These are phyloP conservation scores for Lanistes nyassanus DNA, from an alignment of 1,140 invertebrate species.

Conservation along the genomic window DNA sequence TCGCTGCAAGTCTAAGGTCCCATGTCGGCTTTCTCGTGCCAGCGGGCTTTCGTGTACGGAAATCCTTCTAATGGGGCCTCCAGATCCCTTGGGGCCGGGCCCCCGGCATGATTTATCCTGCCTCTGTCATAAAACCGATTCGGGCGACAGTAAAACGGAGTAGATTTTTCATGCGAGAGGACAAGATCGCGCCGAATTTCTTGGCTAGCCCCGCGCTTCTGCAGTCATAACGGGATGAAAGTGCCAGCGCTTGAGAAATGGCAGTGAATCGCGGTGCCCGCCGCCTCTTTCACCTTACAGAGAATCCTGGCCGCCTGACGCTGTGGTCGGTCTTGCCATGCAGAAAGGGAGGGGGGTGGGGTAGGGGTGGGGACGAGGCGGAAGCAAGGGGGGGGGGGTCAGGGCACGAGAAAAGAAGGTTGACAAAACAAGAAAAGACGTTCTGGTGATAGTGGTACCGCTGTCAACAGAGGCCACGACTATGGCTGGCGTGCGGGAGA, in stretches of 20 bases:
- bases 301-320: too few species aligned
- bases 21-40: slow-evolving; percentile 13
- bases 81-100: not conserved
- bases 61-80: slow-evolving; percentile 20
- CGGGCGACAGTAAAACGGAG: slow-evolving; percentile 22
- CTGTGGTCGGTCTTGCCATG: too few species aligned
- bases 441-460: too few species aligned
- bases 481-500: too few species aligned
- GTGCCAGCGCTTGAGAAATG: slow-evolving; percentile 7
- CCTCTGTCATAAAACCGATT: slow-evolving; percentile 27
- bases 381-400: too few species aligned
- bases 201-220: not conserved
- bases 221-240: slow-evolving; percentile 20
- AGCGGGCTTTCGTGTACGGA: slow-evolving; percentile 17
- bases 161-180: slow-evolving; percentile 18
- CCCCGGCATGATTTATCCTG: slow-evolving; percentile 22
- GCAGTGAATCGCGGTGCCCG: not conserved
- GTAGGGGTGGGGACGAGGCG: too few species aligned
- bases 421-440: too few species aligned
- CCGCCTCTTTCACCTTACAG: not conserved
- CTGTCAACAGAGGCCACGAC: too few species aligned
- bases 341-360: too few species aligned
- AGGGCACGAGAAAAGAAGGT: too few species aligned
- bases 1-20: not conserved
- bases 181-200: slow-evolving; percentile 14